These are phyloP conservation scores for Mesocentrotus franciscanus DNA, from an alignment of 53 echinoderm and acorn worm species.

Conservation along the genomic window DNA sequence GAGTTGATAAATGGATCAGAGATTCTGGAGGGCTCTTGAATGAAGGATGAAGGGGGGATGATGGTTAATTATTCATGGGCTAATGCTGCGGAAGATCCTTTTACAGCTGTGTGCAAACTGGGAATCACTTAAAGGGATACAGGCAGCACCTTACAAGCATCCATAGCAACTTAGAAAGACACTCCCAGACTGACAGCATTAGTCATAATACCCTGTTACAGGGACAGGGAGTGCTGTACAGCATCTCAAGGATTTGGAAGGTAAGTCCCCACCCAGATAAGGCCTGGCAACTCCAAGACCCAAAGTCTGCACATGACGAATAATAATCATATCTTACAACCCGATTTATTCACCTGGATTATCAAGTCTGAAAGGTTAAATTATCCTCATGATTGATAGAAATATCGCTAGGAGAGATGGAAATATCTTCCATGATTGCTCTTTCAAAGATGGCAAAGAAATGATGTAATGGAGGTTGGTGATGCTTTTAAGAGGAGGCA, in stretches of 20 bases:
- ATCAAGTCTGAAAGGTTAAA: neutral
- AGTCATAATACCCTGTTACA: neutral
- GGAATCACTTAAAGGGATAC: slow-evolving; percentile 62
- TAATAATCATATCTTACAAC: neutral
- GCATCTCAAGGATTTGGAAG: neutral
- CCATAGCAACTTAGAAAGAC: neutral
- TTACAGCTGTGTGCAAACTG: slow-evolving; percentile 62
- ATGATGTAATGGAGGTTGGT: slow-evolving; percentile 34
- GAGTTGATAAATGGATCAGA: slow-evolving; percentile 58
- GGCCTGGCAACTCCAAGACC: neutral
- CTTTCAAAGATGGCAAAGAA: neutral
- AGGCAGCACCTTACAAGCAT: neutral
- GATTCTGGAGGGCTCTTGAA: slow-evolving; percentile 41
- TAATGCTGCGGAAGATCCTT: slow-evolving; percentile 59
- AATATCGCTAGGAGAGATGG: neutral
- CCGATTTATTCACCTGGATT: slow-evolving; percentile 9
- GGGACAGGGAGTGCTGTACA: neutral
- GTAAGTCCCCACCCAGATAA: neutral
- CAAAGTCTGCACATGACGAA: neutral
- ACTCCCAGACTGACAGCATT: neutral
- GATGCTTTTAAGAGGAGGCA: slow-evolving; percentile 27
- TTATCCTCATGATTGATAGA: neutral
- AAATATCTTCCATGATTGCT: slow-evolving; percentile 17
- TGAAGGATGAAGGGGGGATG: slow-evolving; percentile 44
- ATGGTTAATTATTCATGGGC: slow-evolving; percentile 69